Conservation (phyloP, 1,140 invertebrate genomes). For the Plectrocnemia conspersa region DNA sequence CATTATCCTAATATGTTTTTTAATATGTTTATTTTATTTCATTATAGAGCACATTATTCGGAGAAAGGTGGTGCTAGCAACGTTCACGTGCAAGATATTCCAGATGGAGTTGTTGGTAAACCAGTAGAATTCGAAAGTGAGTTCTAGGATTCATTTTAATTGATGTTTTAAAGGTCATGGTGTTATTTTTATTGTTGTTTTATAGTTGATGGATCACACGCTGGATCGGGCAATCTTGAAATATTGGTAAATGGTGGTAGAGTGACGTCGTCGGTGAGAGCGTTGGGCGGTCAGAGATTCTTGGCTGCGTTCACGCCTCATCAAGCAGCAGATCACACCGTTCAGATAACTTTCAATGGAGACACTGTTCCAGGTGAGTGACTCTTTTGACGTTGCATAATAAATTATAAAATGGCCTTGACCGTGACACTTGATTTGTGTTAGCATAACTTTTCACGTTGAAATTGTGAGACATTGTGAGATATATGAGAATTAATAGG, state of each 20-base stretch:
- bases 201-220: slow-evolving; percentile 89
- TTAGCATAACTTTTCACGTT: too few relatives aligned
- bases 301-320: slow-evolving; percentile 89
- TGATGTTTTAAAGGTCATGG: background rate
- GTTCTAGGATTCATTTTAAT: slow-evolving; percentile 37
- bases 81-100: slow-evolving; percentile 80
- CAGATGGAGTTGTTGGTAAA: slow-evolving; percentile 79
- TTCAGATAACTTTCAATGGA: slow-evolving; percentile 96
- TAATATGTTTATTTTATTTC: background rate
- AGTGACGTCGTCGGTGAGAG: slow-evolving; percentile 89
- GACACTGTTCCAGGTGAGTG: slow-evolving; percentile 85
- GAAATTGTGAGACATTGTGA: too few relatives aligned
- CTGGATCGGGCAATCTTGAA: slow-evolving; percentile 94
- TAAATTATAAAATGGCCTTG: too few relatives aligned
- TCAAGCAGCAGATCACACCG: slow-evolving; percentile 74
- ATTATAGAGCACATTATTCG: too few relatives aligned
- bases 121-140: slow-evolving; percentile 95
- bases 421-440: too few relatives aligned
- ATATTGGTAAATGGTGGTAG: slow-evolving; percentile 93
- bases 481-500: too few relatives aligned
- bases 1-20: background rate
- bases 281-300: slow-evolving; percentile 85
- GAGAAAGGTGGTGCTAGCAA: slow-evolving; percentile 62
- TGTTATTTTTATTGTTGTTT: background rate
- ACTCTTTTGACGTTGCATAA: too few relatives aligned